Conservation (phyloP, 2,888 invertebrate genomes). For the Marronus borbonicus region DNA sequence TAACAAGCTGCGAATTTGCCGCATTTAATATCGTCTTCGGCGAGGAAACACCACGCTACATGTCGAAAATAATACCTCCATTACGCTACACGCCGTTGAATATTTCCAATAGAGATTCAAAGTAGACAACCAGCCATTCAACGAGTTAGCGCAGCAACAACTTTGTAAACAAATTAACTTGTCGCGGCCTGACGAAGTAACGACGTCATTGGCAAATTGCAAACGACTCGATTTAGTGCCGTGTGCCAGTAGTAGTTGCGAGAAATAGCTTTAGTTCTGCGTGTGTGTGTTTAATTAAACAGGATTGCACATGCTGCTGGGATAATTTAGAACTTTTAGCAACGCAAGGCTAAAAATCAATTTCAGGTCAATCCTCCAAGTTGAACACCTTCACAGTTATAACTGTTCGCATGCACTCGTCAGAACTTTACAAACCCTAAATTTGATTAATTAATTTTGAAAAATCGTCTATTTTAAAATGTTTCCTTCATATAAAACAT, state of each 20-base stretch:
- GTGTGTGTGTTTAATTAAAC: background rate
- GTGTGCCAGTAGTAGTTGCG: background rate
- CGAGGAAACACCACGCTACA: too few species aligned
- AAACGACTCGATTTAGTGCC: conserved; percentile 19
- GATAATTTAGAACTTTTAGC: background rate
- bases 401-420: too few species aligned
- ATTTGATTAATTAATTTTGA: too few species aligned
- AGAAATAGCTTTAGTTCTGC: background rate
- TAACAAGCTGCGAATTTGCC: background rate
- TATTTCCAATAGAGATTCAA: background rate
- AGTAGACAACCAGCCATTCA: too few species aligned
- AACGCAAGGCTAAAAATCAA: background rate
- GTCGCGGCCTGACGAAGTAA: conserved; percentile 23
- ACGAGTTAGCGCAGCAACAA: background rate
- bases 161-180: conserved; percentile 39
- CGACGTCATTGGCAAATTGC: conserved; percentile 18
- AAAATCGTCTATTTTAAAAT: too few species aligned
- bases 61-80: background rate
- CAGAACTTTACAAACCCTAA: too few species aligned
- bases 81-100: background rate
- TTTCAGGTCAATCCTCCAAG: too few species aligned
- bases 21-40: background rate
- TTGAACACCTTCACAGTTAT: too few species aligned
- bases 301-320: background rate
- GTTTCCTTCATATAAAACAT: too few species aligned